Evolutionary conservation across 2,797 vertebrate genomes (phyloP), one percentile per base, ranked within the genome.

Genomic region (Hypotaenidia philippensis): DNA sequence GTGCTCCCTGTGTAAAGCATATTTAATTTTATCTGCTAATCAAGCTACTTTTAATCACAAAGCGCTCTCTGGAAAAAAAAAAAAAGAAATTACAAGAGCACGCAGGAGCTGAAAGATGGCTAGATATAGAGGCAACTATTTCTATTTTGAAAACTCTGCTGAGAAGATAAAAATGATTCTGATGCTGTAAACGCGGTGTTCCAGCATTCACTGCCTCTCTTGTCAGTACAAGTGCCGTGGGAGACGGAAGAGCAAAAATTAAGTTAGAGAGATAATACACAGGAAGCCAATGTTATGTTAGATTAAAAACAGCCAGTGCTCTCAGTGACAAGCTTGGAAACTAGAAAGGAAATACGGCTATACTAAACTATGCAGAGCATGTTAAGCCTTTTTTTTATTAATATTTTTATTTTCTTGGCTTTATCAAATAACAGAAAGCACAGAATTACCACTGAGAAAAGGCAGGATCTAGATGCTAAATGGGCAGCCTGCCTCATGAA

Each of bases 1-100:
- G 69, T 85, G 61, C 83, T 91, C 87, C 4, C 12, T 64, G 45
- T 88, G 87, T 79, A 93, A 91, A 94, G 79, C 84, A 71, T 63
- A 56, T 89, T 96, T 94, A 95, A 93, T 96, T 96, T 94, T 94
- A 94, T 95, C 93, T 92, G 72, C 69, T 96, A 94, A 95, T 96
- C 76, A 71, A 78, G 79, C 50, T 96, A 93, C 94, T 94, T 97
- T 95, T 96, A 88, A 66, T 87, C 87, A 87, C 63, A 75, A 90
- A 91, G 76, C 5, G 3, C 76, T 83, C 92, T 81, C 52, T 76
- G 79, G 81, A 93, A 21, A 47, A 44, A 19, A 41, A 34, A 44
- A 41, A 41, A 10, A 44, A 41, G 18, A 4, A 95, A 94, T 47
- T 50, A 89, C 89, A 78, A 91, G 75, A 91, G 68, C 56, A 47